Percentiles rank a stretch among this genome's conserved stretches.
phyloP scores from a whole-genome alignment of 92 coral and sea anemone species.

The Phenganax marumi region DNA sequence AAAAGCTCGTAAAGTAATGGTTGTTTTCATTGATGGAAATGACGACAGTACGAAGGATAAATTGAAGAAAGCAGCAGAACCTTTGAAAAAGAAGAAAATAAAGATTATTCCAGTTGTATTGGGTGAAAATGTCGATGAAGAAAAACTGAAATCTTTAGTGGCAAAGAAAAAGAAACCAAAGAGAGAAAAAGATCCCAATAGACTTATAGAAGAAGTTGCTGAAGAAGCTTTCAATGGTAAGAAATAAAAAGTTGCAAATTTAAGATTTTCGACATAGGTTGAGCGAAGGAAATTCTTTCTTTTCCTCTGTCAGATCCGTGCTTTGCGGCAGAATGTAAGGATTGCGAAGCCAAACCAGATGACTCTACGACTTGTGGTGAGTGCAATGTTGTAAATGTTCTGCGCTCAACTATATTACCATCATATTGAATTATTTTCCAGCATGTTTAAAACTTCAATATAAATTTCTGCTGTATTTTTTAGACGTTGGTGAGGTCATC shows the following conservation, averaged over 20 bases:
- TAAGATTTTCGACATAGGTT: too few relatives aligned
- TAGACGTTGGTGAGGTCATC: constrained; percentile 42
- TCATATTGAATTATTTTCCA: neutral
- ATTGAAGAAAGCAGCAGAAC: constrained; percentile 41
- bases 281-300: neutral
- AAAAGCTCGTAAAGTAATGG: constrained; percentile 56
- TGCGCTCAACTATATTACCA: neutral
- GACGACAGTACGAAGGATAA: constrained; percentile 52
- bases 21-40: constrained; percentile 52
- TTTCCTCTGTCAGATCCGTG: constrained; percentile 29
- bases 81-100: constrained; percentile 48
- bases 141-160: constrained; percentile 57
- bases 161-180: constrained; percentile 63
- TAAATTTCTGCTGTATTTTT: neutral
- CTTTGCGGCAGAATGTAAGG: constrained; percentile 40
- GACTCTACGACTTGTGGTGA: constrained; percentile 41
- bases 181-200: constrained; percentile 58
- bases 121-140: constrained; percentile 52
- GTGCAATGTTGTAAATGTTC: neutral
- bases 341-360: constrained; percentile 38
- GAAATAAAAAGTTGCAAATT: neutral
- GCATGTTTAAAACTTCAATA: neutral
- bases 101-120: constrained; percentile 58
- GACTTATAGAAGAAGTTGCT: constrained; percentile 65
- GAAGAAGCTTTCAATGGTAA: constrained; percentile 72